Base-by-base conservation (phyloP, 2,888 invertebrate species). In the Sepiola atlantica region DNA sequence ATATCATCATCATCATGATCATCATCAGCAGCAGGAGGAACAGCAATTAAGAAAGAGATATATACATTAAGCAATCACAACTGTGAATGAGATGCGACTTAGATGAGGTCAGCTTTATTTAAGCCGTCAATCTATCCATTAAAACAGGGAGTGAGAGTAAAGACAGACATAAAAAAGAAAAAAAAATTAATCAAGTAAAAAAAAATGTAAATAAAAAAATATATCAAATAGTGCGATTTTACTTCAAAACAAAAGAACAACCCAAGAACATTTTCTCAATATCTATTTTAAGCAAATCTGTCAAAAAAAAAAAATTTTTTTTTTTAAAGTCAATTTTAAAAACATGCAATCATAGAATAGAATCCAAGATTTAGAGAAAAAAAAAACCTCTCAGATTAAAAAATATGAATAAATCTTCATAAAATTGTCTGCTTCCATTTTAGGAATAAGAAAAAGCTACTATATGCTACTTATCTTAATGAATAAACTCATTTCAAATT, bases 1-100 rank as follows among this genome's bases (percentile, higher is more conserved):
- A 77, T 77, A 77, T 24, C 21, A 24, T 8, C 21, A 24, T n/a
- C 77, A 77, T 77, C n/a, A 77, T 32, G 16, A 77, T 2, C 4
- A 77, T 77, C 77, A 77, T 16, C 45, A 45, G 16, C 77, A 77
- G 77, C 77, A 77, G 16, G n/a, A 77, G 77, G 77, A 77, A 77
- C 77, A 77, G 77, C 77, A 77, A 77, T 77, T 77, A 18, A 77
- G 77, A 77, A 77, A 77, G 77, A 77, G 77, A 77, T n/a, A 32
- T 20, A 77, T 77, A 77, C n/a, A 77, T 77, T 77, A 77, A 77
- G 77, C 77, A 77, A 77, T 77, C 18, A n/a, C 77, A 77, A 14
- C 77, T 77, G 77, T 77, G 77, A 77, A 77, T 16, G 77, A 77
- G n/a, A 77, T 77, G 77, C n/a, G n/a, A n/a, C 77, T 77, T 77